Base-by-base conservation (phyloP, 1,140 invertebrate species). In the Conus ventricosus region DNA sequence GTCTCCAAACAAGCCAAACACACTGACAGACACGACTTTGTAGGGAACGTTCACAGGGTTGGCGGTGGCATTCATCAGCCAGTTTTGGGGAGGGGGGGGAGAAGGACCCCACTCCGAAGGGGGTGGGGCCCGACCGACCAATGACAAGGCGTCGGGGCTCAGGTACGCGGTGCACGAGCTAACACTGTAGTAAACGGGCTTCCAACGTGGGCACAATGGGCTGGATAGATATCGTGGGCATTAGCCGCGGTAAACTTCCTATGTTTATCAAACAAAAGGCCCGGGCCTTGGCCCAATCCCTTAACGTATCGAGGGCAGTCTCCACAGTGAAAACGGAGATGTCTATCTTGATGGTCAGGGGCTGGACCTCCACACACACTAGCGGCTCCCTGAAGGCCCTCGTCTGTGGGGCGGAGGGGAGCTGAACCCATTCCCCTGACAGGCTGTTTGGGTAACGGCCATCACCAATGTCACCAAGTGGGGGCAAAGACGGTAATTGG, bases 1-100 rank as follows among this genome's bases (percentile, higher is more conserved):
- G 67, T 71, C 67, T 71, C 67, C 67, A 71, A 13, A 71, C 67
- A 71, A 71, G 11, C 67, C 67, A 71, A 71, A 71, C 67, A 71
- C 67, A 20, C 67, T 71, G 67, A 71, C 67, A 71, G 67, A 71
- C 67, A 71, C 67, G 11, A 71, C 67, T 71, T 6, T 71, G 67
- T 71, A 20, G 17, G 60, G 60, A 63, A 63, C 60, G 60, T 63
- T 23, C 67, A 13, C 67, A 71, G 20, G 6, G 67, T 1, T 20
- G 13, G 20, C 6, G 67, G 67, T n/a, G 67, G 20, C 67, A 71
- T 71, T 71, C 67, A 71, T 71, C 67, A 71, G 67, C 67, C 11
- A 23, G 11, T 1, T 71, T 71, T 71, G 67, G 4, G 60, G 17
- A 4, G 11, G 10, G 60, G 60, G 60, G 17, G 17, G 17, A 60